Base-by-base conservation (phyloP, 2,888 invertebrate genomes). In the Andrena hattorfiana region DNA sequence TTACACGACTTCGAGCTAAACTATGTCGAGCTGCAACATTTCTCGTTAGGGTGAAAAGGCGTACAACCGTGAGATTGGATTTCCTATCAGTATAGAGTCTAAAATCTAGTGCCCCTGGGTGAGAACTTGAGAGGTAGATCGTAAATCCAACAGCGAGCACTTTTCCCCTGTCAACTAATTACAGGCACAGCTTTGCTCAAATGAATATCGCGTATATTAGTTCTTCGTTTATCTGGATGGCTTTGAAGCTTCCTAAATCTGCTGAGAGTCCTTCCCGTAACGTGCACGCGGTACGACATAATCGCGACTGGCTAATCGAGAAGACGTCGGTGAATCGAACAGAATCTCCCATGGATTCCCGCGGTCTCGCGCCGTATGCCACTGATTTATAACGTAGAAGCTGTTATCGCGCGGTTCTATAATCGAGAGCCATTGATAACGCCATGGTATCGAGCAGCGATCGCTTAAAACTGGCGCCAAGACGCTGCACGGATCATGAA, bases 351-450 rank as follows among this genome's bases (percentile, higher is more conserved):
- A 42, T 51, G 81, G 84, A 73, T 87, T 85, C 81, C 82, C 85
- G 85, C 35, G 56, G 80, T 74, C 74, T 87, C 73, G 81, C 68
- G 73, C 62, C 73, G 81, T 86, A 83, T 84, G 77, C 76, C 79
- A 63, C 80, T 91, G 90, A 87, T 87, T 86, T 86, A 87, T 83
- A 71, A 79, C 80, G 83, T 67, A 63, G 83, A 80, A 70, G 76
- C 76, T 77, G 87, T 86, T 84, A 86, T 89, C 89, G 88, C 85
- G 87, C 88, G 87, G 89, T 90, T 83, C 90, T 89, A 83, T 90
- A 92, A 92, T 90, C 90, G 88, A 82, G 86, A 73, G 83, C 85
- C 85, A 90, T 90, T 90, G 92, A 92, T 92, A 92, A 91, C 89
- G 76, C 51, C 68, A 20, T 66, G 85, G 48, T 85, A 88, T 85